Conservation (phyloP, 2,888 invertebrate species). For the Operophtera brumata region DNA sequence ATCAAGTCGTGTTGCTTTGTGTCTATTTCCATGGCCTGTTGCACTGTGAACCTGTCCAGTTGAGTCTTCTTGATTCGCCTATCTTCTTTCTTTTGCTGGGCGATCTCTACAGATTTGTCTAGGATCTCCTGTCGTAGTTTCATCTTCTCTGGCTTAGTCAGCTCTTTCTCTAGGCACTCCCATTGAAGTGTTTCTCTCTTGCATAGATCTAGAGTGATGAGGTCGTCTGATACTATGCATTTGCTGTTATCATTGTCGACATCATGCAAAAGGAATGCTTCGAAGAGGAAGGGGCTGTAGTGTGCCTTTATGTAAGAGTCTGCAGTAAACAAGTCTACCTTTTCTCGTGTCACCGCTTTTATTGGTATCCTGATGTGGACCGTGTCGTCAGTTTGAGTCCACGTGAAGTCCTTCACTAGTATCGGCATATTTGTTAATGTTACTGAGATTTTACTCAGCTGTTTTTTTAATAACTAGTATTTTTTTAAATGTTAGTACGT, state of each 20-base stretch:
- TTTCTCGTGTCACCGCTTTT: slow-evolving; percentile 81
- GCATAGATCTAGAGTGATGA: slow-evolving; percentile 83
- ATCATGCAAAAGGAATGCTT: slow-evolving; percentile 83
- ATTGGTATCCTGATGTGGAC: slow-evolving; percentile 85
- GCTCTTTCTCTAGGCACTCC: slow-evolving; percentile 78
- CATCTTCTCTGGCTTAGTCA: slow-evolving; percentile 80
- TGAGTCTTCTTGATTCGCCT: slow-evolving; percentile 74
- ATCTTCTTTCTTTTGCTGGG: slow-evolving; percentile 77
- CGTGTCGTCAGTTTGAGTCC: slow-evolving; percentile 84
- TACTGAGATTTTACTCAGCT: neutral
- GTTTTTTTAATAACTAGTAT: too few species aligned
- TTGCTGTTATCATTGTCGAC: slow-evolving; percentile 83
- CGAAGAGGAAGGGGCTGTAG: slow-evolving; percentile 87
- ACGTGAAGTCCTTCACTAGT: slow-evolving; percentile 86
- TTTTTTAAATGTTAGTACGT: neutral
- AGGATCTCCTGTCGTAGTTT: slow-evolving; percentile 79
- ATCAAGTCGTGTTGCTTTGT: slow-evolving; percentile 80
- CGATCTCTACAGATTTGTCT: slow-evolving; percentile 77
- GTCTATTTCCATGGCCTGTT: slow-evolving; percentile 74
- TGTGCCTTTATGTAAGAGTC: slow-evolving; percentile 87
- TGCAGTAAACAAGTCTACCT: slow-evolving; percentile 85
- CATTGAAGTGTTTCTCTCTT: slow-evolving; percentile 81
- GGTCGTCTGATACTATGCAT: slow-evolving; percentile 82
- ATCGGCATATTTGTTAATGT: slow-evolving; percentile 81
- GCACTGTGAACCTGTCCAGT: slow-evolving; percentile 78